phyloP scores from a whole-genome alignment of 2,113 vertebrate species.

The Ariopsis seemanni region DNA sequence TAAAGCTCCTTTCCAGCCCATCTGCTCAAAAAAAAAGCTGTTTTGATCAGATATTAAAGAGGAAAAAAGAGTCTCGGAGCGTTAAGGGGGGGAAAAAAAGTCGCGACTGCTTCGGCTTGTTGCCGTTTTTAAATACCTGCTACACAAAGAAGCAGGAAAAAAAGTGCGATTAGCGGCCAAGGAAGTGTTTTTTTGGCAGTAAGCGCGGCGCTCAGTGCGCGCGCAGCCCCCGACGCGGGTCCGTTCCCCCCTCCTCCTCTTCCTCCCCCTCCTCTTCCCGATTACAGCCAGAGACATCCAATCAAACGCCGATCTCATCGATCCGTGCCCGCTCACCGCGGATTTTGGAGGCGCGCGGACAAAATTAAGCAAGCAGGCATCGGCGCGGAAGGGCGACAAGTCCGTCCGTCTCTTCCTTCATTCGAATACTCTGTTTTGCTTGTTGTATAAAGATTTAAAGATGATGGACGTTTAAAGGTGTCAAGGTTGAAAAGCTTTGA shows the following conservation, averaged over 20 bases:
- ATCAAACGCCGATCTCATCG: slow-evolving; percentile 93
- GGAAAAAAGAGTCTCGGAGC: slow-evolving; percentile 59
- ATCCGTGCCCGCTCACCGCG: slow-evolving; percentile 76
- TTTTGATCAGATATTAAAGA: slow-evolving; percentile 59
- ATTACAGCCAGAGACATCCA: slow-evolving; percentile 88
- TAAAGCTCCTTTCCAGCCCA: slow-evolving; percentile 57
- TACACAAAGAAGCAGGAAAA: slow-evolving; percentile 63
- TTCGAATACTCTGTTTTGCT: slow-evolving; percentile 29
- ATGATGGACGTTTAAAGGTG: slow-evolving; percentile 54
- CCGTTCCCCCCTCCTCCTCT: slow-evolving; percentile 61
- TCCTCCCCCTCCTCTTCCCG: slow-evolving; percentile 72
- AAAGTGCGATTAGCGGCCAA: slow-evolving; percentile 70
- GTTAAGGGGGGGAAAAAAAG: slow-evolving; percentile 49
- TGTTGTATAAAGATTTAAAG: slow-evolving; percentile 23
- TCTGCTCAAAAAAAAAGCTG: slow-evolving; percentile 53
- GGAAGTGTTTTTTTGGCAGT: slow-evolving; percentile 75
- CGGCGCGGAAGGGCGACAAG: slow-evolving; percentile 67
- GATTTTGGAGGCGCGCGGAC: slow-evolving; percentile 75
- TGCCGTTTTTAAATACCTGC: slow-evolving; percentile 74
- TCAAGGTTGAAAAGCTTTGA: slow-evolving; percentile 16
- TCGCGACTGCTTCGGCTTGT: slow-evolving; percentile 68
- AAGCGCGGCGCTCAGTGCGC: slow-evolving; percentile 73
- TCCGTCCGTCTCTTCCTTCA: slow-evolving; percentile 63
- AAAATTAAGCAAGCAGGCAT: slow-evolving; percentile 66
- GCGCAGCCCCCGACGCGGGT: slow-evolving; percentile 65